Percentiles rank a stretch among this genome's conserved stretches.
Evolutionary conservation across 2,888 invertebrate genomes (phyloP).

Genomic region (Erebia ligea): DNA sequence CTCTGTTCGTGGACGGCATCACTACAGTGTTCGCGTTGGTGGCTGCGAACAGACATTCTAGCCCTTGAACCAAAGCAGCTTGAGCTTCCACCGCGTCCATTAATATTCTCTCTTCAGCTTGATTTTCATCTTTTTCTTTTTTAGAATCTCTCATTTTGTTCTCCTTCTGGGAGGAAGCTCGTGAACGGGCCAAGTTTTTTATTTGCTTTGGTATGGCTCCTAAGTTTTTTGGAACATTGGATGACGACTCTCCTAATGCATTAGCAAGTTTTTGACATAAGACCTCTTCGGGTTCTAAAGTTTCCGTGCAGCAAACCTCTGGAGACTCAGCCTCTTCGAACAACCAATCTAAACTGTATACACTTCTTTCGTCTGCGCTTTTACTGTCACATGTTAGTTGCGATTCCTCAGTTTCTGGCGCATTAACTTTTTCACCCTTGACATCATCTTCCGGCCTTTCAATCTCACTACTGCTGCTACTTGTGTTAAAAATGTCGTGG

Average conservation of each 20-base stretch:
- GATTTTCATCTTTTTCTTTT: constrained; percentile 73
- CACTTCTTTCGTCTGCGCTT: constrained; percentile 72
- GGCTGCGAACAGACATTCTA: constrained; percentile 78
- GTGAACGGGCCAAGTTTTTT: constrained; percentile 79
- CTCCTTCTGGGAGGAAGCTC: constrained; percentile 83
- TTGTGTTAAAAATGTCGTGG: constrained; percentile 83
- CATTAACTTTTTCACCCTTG: constrained; percentile 53
- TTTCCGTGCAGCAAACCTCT: constrained; percentile 54
- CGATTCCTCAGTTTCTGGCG: constrained; percentile 65
- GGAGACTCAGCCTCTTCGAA: constrained; percentile 66
- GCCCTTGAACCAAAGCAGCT: constrained; percentile 82
- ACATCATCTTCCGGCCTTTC: constrained; percentile 56
- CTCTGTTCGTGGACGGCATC: constrained; percentile 73
- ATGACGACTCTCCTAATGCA: constrained; percentile 73
- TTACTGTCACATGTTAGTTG: constrained; percentile 66
- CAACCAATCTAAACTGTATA: constrained; percentile 78
- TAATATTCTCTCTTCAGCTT: constrained; percentile 69
- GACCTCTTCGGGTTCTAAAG: constrained; percentile 57
- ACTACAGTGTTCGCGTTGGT: constrained; percentile 78
- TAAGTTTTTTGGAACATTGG: constrained; percentile 84
- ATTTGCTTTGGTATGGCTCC: constrained; percentile 89
- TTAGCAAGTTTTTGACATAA: constrained; percentile 62
- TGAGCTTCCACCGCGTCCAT: constrained; percentile 80
- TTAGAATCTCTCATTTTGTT: constrained; percentile 79
- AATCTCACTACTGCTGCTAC: constrained; percentile 81